Conservation (phyloP, 2,797 vertebrate species). For the Poecilia gillii region DNA sequence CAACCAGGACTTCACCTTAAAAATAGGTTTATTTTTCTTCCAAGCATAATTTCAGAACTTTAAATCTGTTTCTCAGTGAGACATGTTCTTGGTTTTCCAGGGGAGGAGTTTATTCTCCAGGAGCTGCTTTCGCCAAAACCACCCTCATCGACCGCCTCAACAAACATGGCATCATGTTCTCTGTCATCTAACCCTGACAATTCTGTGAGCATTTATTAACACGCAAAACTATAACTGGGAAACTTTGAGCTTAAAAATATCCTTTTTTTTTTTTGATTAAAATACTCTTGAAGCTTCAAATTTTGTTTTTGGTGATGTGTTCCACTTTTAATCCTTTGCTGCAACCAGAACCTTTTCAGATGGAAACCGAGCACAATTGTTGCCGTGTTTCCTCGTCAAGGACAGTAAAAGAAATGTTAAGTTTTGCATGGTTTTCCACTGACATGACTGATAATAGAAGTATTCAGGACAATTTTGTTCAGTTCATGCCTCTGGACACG, state of each 20-base stretch:
- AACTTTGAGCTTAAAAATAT: slow-evolving; percentile 18
- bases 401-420: neutral
- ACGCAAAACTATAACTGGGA: slow-evolving; percentile 28
- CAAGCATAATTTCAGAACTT: neutral
- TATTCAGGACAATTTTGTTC: neutral
- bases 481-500: neutral
- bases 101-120: slow-evolving; percentile 94
- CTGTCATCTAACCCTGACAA: slow-evolving; percentile 83
- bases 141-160: slow-evolving; percentile 91
- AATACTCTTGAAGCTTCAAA: slow-evolving; percentile 2
- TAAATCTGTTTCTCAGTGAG: neutral
- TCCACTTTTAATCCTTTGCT: slow-evolving; percentile 18
- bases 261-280: neutral
- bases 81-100: slow-evolving; percentile 66
- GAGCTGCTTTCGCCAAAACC: slow-evolving; percentile 91
- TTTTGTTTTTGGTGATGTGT: neutral
- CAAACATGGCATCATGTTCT: slow-evolving; percentile 90
- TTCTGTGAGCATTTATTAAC: slow-evolving; percentile 51
- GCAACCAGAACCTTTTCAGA: slow-evolving; percentile 30
- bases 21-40: neutral
- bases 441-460: slow-evolving; percentile 4
- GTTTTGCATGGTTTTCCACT: slow-evolving; percentile 9
- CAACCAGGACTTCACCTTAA: neutral
- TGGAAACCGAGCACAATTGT: slow-evolving; percentile 16
- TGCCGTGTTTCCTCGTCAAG: neutral